A percentile compares a stretch with the other conserved stretches of the same genome.
Evolutionary conservation across 2,888 invertebrate species (phyloP).

Genomic region (Eueremaeus valkanovi): DNA sequence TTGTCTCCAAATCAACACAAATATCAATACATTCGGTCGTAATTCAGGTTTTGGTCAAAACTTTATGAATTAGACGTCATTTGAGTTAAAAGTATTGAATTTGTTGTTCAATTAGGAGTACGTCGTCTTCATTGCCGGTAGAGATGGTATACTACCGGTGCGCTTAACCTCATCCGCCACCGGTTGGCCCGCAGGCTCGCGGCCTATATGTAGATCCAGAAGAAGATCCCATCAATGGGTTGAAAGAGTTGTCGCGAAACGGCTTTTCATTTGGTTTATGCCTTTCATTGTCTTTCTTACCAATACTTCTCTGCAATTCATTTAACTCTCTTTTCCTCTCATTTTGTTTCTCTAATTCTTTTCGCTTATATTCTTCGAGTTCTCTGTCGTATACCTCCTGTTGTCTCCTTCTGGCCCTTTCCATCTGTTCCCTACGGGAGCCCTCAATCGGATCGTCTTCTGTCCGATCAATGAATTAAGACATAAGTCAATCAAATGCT

Average conservation of each 20-base stretch:
- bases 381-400: conserved; percentile 33
- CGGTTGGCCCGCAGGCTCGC: conserved; percentile 32
- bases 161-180: conserved; percentile 33
- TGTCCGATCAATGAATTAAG: not conserved
- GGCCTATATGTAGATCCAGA: conserved; percentile 11
- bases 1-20: too few species aligned
- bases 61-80: conserved; percentile 26
- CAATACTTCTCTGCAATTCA: not conserved
- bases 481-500: not conserved
- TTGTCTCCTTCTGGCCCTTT: conserved; percentile 29
- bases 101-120: not conserved
- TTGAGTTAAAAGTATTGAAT: not conserved
- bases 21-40: conserved; percentile 7
- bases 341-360: not conserved
- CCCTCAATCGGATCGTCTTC: not conserved
- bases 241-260: conserved; percentile 12
- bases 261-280: not conserved
- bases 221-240: conserved; percentile 35
- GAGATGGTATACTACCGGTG: not conserved
- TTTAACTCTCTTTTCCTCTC: not conserved
- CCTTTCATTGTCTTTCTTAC: not conserved
- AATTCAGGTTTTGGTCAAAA: conserved; percentile 10
- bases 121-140: not conserved
- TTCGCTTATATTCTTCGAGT: conserved; percentile 20
- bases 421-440: not conserved